Conservation (phyloP, 1,140 invertebrate species). For the Agrypnia vestita region DNA sequence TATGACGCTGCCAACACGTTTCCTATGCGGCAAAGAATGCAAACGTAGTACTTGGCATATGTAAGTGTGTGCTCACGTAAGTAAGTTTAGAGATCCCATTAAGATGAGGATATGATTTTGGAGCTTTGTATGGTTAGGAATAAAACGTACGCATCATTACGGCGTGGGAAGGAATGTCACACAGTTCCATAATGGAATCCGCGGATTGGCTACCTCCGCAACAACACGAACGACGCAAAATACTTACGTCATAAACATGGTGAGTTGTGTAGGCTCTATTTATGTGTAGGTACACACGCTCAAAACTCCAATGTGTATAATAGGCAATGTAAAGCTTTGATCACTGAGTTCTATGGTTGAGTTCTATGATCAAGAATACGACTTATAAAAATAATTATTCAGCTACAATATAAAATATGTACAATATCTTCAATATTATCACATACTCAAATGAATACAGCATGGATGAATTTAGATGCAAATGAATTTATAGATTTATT, state of each 20-base stretch:
- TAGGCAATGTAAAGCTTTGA: too few relatives aligned
- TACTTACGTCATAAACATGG: slow-evolving; percentile 4
- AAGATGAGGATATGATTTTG: slow-evolving; percentile 14
- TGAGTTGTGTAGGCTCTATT: background rate
- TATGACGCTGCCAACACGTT: too few relatives aligned
- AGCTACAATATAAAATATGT: too few relatives aligned
- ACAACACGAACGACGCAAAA: slow-evolving; percentile 15
- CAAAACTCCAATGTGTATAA: too few relatives aligned
- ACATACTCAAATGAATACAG: too few relatives aligned
- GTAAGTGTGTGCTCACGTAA: background rate
- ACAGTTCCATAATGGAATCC: slow-evolving; percentile 14
- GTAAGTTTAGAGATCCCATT: slow-evolving; percentile 7
- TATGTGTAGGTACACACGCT: too few relatives aligned
- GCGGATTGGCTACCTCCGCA: slow-evolving; percentile 20
- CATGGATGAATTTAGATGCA: too few relatives aligned
- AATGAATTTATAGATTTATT: too few relatives aligned
- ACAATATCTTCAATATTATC: too few relatives aligned
- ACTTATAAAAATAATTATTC: too few relatives aligned
- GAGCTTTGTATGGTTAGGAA: slow-evolving; percentile 21
- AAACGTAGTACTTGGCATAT: background rate
- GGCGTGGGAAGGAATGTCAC: slow-evolving; percentile 28
- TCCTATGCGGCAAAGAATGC: background rate
- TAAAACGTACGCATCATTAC: slow-evolving; percentile 24
- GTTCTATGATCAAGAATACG: too few relatives aligned
- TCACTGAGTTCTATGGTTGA: too few relatives aligned